phyloP scores from a whole-genome alignment of 1,140 invertebrate genomes.

The Drosophila sp. region DNA sequence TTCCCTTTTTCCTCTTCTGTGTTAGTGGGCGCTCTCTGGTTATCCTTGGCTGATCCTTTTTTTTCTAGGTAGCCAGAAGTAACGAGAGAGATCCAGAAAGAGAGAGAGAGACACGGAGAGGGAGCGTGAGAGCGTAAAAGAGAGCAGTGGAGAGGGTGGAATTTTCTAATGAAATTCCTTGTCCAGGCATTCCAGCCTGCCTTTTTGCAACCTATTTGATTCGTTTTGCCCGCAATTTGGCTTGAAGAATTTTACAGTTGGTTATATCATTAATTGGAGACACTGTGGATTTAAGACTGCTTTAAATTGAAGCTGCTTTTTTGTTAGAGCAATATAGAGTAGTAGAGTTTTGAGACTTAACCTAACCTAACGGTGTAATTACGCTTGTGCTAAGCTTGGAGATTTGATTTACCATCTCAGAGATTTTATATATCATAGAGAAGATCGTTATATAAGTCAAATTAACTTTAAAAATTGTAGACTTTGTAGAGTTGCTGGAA shows the following conservation, averaged over 20 bases:
- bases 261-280: not conserved
- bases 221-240: not conserved
- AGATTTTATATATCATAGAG: no score
- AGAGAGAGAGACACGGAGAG: not conserved
- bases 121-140: slow-evolving; percentile 8
- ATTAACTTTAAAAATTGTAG: not conserved
- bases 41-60: slow-evolving; percentile 33
- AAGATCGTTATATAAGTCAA: no score
- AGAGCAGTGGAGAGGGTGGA: slow-evolving; percentile 23
- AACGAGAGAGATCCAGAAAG: not conserved
- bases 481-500: not conserved
- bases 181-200: not conserved
- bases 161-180: slow-evolving; percentile 36
- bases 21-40: slow-evolving; percentile 28
- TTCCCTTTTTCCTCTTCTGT: slow-evolving; percentile 1
- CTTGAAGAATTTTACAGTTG: not conserved
- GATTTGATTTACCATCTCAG: no score
- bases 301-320: no score
- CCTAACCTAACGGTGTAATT: no score
- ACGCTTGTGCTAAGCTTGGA: no score
- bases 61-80: slow-evolving; percentile 36
- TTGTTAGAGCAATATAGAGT: no score
- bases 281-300: no score
- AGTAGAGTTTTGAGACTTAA: no score
- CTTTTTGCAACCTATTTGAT: slow-evolving; percentile 12